A percentile compares a stretch with the other conserved stretches of the same genome.
Conservation (phyloP, 2,113 vertebrate species). For the Typhlomys cinereus region DNA sequence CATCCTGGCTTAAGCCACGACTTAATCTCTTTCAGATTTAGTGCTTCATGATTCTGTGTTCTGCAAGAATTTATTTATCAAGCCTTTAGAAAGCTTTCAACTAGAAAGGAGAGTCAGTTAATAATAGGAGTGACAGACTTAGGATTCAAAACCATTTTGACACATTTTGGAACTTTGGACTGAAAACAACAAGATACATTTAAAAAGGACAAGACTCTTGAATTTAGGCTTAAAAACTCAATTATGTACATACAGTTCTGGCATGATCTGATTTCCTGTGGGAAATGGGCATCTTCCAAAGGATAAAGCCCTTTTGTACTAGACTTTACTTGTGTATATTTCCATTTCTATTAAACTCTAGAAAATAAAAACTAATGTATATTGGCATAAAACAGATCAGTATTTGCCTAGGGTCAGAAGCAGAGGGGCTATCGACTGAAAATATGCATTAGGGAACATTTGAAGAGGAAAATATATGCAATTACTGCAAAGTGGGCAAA, state of each 20-base stretch:
- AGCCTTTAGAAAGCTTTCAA: constrained; percentile 30
- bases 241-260: background rate
- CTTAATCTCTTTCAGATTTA: constrained; percentile 2
- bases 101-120: constrained; percentile 12
- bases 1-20: background rate
- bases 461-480: background rate
- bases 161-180: background rate
- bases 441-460: background rate
- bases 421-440: background rate
- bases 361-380: constrained; percentile 8
- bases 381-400: background rate
- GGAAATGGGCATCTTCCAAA: background rate
- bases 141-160: constrained; percentile 50
- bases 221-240: constrained; percentile 18
- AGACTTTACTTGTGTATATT: background rate
- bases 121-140: background rate
- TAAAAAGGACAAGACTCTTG: constrained; percentile 14
- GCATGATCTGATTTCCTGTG: constrained; percentile 15
- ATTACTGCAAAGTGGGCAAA: background rate
- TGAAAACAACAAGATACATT: constrained; percentile 41
- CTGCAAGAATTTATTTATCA: constrained; percentile 44
- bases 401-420: background rate
- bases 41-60: constrained; percentile 43
- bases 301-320: background rate
- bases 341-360: background rate